Conservation (phyloP, 2,888 invertebrate genomes). For the Torymus tubicola region DNA sequence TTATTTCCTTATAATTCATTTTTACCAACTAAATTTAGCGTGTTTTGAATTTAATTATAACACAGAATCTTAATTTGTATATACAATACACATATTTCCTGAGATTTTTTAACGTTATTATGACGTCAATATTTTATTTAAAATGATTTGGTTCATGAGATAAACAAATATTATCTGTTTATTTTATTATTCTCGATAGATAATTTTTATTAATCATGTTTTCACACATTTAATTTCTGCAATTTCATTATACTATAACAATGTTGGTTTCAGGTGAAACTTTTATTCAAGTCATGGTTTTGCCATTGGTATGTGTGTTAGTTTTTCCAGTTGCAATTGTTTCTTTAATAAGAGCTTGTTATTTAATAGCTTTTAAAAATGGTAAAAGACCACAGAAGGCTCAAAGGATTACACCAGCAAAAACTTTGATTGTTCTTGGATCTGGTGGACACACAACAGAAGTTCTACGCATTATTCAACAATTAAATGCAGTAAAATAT, state of each 20-base stretch:
- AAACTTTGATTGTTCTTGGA: slow-evolving; percentile 83
- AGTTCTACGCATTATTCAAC: slow-evolving; percentile 85
- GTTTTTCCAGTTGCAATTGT: slow-evolving; percentile 52
- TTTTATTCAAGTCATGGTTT: slow-evolving; percentile 49
- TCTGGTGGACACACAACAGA: slow-evolving; percentile 98
- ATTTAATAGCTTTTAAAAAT: slow-evolving; percentile 61
- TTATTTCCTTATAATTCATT: too few species aligned
- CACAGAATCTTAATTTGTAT: too few species aligned
- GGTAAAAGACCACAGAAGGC: slow-evolving; percentile 52
- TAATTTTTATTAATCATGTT: too few species aligned
- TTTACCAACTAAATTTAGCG: too few species aligned
- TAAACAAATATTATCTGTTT: too few species aligned
- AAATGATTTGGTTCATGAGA: too few species aligned
- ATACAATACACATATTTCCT: too few species aligned
- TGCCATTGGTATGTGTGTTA: slow-evolving; percentile 53
- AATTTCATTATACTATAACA: neutral
- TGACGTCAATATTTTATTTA: too few species aligned
- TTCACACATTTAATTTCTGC: neutral
- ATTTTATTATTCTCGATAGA: too few species aligned
- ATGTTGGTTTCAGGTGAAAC: slow-evolving; percentile 34
- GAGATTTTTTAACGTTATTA: too few species aligned
- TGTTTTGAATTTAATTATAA: too few species aligned
- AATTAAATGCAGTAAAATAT: slow-evolving; percentile 82
- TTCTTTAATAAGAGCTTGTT: slow-evolving; percentile 61
- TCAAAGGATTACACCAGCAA: slow-evolving; percentile 54